These are phyloP conservation scores for Lordiphosa clarofinis DNA, from an alignment of 1,140 invertebrate species.

Conservation along the genomic window DNA sequence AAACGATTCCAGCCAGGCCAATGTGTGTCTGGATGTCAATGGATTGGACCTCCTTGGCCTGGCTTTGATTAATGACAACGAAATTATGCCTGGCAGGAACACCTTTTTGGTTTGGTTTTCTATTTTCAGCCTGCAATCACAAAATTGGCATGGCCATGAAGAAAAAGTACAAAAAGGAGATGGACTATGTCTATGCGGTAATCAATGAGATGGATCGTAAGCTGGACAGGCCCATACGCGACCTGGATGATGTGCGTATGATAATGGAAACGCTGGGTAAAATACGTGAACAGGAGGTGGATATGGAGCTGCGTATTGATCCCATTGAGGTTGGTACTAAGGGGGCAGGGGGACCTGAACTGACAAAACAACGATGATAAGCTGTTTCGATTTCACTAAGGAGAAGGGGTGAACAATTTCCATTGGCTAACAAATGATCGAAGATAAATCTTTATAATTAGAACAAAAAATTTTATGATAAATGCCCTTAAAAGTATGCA, in stretches of 20 bases:
- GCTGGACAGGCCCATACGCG: conserved; percentile 91
- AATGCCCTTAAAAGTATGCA: too few relatives aligned
- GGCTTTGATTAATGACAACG: conserved; percentile 65
- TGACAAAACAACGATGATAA: neutral
- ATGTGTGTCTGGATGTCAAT: conserved; percentile 79
- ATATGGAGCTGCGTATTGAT: conserved; percentile 95
- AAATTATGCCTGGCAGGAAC: conserved; percentile 39
- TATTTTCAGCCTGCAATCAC: conserved; percentile 83
- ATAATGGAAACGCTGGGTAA: conserved; percentile 96
- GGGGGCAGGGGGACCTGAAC: neutral
- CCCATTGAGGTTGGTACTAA: conserved; percentile 89
- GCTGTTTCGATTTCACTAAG: too few relatives aligned
- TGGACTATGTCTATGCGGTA: conserved; percentile 96
- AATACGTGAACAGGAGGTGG: conserved; percentile 95
- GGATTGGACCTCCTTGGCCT: conserved; percentile 49
- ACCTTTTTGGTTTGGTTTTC: conserved; percentile 33
- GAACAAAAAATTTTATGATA: too few relatives aligned
- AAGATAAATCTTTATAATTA: too few relatives aligned
- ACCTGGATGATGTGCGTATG: conserved; percentile 94
- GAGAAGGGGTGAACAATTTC: neutral
- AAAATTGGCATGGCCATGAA: conserved; percentile 94
- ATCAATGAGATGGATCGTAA: conserved; percentile 95
- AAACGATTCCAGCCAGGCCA: conserved; percentile 22
- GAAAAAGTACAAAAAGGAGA: conserved; percentile 94
- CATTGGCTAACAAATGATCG: too few relatives aligned